Conservation (phyloP, 2,888 invertebrate species). For the Allophyes oxyacanthae region DNA sequence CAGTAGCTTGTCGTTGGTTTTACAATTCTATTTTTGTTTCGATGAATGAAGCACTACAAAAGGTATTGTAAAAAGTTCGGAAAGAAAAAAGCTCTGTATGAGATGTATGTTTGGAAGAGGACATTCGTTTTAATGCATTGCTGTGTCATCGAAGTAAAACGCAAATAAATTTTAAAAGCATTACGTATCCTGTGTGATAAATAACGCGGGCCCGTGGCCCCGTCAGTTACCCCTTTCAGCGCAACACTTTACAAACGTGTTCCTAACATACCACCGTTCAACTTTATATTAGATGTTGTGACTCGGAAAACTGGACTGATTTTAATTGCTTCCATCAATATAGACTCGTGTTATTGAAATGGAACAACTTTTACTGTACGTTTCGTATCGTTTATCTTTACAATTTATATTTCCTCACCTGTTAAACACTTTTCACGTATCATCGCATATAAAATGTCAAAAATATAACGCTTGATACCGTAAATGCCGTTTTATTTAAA, state of each 20-base stretch:
- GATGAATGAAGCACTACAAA: constrained; percentile 65
- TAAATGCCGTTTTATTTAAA: constrained; percentile 6
- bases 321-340: constrained; percentile 52
- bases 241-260: constrained; percentile 39
- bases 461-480: constrained; percentile 23
- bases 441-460: constrained; percentile 23
- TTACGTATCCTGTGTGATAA: constrained; percentile 78
- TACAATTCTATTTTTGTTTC: constrained; percentile 67
- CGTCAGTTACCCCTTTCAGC: constrained; percentile 77
- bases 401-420: constrained; percentile 49
- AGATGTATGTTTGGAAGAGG: constrained; percentile 70
- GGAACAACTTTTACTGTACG: constrained; percentile 46
- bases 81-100: constrained; percentile 49
- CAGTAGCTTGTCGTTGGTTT: constrained; percentile 51
- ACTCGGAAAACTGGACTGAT: constrained; percentile 48
- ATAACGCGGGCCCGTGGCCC: constrained; percentile 74
- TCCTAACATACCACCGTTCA: constrained; percentile 26
- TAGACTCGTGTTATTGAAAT: constrained; percentile 49
- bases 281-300: constrained; percentile 38
- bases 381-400: constrained; percentile 52
- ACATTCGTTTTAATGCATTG: constrained; percentile 71
- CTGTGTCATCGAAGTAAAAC: constrained; percentile 76
- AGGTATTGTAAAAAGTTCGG: constrained; percentile 51
- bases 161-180: constrained; percentile 86
- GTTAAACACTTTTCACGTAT: constrained; percentile 38